These are phyloP conservation scores for Liparis tanakae DNA, from an alignment of 2,797 vertebrate genomes.

Conservation along the genomic window DNA sequence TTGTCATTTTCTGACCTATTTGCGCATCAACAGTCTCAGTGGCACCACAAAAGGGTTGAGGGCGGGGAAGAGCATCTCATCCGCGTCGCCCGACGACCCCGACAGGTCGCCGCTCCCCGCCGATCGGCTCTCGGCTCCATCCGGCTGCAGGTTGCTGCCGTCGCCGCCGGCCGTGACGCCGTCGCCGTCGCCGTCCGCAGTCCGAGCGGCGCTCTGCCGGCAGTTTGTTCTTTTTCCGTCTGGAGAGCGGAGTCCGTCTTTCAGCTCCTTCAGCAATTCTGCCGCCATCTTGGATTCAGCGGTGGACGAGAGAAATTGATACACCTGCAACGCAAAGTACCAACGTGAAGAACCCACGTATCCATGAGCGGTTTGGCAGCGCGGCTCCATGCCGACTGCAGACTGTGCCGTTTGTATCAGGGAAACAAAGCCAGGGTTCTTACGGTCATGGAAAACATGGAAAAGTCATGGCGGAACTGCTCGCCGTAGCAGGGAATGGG, in stretches of 20 bases:
- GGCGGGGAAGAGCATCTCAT: constrained; percentile 40
- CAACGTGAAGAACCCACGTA: neutral
- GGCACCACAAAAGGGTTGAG: constrained; percentile 83
- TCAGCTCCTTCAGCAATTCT: constrained; percentile 17
- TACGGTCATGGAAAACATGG: too few relatives aligned
- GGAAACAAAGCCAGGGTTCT: too few relatives aligned
- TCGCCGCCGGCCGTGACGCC: rapidly evolving
- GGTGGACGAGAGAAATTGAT: constrained; percentile 54
- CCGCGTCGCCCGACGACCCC: constrained; percentile 5
- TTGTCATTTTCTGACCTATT: neutral
- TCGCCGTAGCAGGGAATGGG: constrained; percentile 37
- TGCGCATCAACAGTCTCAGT: constrained; percentile 63
- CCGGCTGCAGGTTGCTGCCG: neutral
- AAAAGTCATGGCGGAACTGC: constrained; percentile 51
- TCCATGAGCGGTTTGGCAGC: too few relatives aligned
- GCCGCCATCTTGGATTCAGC: constrained; percentile 12
- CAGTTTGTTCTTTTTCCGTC: neutral
- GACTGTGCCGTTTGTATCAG: too few relatives aligned
- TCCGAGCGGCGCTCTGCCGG: neutral
- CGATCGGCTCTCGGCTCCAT: constrained; percentile 28
- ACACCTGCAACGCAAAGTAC: constrained; percentile 34
- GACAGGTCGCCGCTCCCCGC: neutral
- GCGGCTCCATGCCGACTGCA: too few relatives aligned
- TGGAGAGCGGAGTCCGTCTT: rapidly evolving
- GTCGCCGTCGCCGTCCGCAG: neutral